These are phyloP conservation scores for Liasis olivaceus DNA, from an alignment of 2,797 vertebrate species.

Conservation along the genomic window DNA sequence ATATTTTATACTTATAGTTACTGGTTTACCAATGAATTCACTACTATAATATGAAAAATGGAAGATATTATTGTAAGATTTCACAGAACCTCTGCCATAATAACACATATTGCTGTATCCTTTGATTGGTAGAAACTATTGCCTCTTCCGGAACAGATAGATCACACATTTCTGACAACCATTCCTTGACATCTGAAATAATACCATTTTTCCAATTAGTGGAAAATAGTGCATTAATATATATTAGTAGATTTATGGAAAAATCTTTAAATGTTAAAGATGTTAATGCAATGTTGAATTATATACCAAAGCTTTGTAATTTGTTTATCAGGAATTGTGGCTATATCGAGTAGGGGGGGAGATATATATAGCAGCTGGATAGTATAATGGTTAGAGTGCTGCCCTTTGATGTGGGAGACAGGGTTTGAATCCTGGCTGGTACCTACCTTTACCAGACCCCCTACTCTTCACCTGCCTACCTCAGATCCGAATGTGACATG, in stretches of 20 bases:
- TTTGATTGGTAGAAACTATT: background rate
- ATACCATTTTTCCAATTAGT: background rate
- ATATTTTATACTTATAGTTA: background rate
- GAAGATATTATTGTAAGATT: background rate
- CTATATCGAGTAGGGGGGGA: background rate
- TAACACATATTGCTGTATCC: background rate
- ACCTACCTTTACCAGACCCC: too few relatives aligned
- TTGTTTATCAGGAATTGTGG: background rate
- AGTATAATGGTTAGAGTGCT: too few relatives aligned
- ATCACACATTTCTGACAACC: background rate
- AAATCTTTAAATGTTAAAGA: background rate
- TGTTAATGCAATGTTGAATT: background rate
- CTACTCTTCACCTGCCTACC: too few relatives aligned
- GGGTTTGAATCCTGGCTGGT: too few relatives aligned
- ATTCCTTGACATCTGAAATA: background rate
- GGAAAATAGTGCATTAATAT: background rate
- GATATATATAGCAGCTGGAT: too few relatives aligned
- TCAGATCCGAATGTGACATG: too few relatives aligned
- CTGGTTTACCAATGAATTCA: background rate
- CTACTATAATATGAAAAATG: background rate
- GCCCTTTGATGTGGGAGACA: too few relatives aligned
- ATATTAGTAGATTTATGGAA: background rate
- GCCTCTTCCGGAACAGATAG: background rate
- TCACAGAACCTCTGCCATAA: background rate
- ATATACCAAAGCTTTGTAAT: background rate